Base-by-base conservation (phyloP, 2,797 vertebrate species). In the Eurystomus glaucurus region DNA sequence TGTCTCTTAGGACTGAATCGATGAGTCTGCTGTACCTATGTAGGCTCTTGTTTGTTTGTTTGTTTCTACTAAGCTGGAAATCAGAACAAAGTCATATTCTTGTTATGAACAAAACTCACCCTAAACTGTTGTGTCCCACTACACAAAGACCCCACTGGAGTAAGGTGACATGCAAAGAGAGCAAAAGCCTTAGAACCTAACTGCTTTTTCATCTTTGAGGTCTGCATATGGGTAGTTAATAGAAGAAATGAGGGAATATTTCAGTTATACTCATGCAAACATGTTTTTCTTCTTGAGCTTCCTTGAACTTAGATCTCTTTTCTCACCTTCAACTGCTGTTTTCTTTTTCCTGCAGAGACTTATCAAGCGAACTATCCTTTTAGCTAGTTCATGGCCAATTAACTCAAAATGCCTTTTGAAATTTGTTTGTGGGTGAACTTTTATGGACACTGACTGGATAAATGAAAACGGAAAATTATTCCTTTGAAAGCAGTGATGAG, bases 11-110 rank as follows among this genome's bases (percentile, higher is more conserved):
- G 66, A 39, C 25, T 52, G 14, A 69, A 50, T 70, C 4, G 4
- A 22, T 33, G 57, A 46, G 2, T 28, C 22, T 2, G 3, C 55
- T 60, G 0, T 18, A 25, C 28, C 4, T 22, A 16, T 4, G 13
- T 1, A 5, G 31, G 41, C 43, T 69, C 16, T 28, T 83, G 20
- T 57, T 74, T 28, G 23, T 19, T 76, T 28, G 23, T 19, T 76
- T 60, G 23, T 54, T 77, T 77, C 23, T 19, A 18, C 15, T 51
- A 11, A 61, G 70, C 9, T 43, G 43, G 26, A 69, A 72, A 54
- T 57, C 2, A 66, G 39, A 62, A 69, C 20, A 51, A 26, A 70
- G 21, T 45, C 29, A 21, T 33, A 61, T 17, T 88, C 7, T 8
- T 66, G 15, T 45, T 76, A 29, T 6, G 23, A 76, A 13, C 17